These are phyloP conservation scores for Zoroaster sp. DNA, from an alignment of 53 echinoderm and acorn worm genomes.

Conservation along the genomic window DNA sequence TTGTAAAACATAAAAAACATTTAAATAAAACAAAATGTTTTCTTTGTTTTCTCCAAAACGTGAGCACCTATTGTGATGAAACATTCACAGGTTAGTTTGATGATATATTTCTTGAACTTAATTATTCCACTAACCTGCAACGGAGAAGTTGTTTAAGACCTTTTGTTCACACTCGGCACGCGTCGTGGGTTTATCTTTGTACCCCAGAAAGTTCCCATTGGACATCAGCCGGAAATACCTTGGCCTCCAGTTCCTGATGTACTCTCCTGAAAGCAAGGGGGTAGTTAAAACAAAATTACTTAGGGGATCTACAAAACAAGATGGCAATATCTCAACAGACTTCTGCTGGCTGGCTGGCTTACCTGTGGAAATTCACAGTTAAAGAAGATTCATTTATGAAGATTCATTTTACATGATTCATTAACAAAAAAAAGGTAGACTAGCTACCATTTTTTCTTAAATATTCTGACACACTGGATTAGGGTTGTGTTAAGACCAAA, in stretches of 20 bases:
- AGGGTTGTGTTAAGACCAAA: too few relatives aligned
- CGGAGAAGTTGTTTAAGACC: slow-evolving; percentile 95
- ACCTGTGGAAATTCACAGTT: background rate
- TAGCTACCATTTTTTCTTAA: too few relatives aligned
- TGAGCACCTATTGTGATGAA: too few relatives aligned
- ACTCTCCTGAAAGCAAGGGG: slow-evolving; percentile 73
- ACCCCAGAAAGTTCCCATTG: slow-evolving; percentile 92
- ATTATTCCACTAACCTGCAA: slow-evolving; percentile 72
- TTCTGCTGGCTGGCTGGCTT: too few relatives aligned
- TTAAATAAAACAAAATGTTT: too few relatives aligned
- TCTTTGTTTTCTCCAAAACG: too few relatives aligned
- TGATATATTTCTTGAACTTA: too few relatives aligned
- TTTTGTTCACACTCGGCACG: slow-evolving; percentile 61
- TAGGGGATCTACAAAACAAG: background rate
- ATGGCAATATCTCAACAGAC: background rate
- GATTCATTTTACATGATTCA: background rate
- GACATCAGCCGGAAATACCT: slow-evolving; percentile 96
- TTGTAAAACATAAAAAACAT: too few relatives aligned
- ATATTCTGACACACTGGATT: too few relatives aligned
- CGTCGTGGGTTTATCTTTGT: slow-evolving; percentile 79
- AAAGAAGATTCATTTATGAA: background rate
- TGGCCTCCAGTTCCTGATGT: slow-evolving; percentile 96
- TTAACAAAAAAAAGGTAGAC: too few relatives aligned
- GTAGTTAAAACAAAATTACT: background rate
- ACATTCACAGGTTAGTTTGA: background rate